These are phyloP conservation scores for Cyclura pinguis DNA, from an alignment of 2,797 vertebrate genomes.

Conservation along the genomic window DNA sequence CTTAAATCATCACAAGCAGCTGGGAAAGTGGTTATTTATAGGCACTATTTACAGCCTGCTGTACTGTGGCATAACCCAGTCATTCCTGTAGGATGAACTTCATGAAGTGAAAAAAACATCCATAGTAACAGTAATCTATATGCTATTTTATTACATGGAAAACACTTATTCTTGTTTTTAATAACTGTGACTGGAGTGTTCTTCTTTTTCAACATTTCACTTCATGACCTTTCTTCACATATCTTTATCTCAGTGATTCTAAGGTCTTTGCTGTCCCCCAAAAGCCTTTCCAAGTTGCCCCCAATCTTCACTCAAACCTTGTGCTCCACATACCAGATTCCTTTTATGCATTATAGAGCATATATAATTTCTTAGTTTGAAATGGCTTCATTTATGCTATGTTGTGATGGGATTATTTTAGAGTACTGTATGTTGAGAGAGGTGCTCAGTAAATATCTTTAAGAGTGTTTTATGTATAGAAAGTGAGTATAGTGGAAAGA, in stretches of 20 bases:
- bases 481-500: slow-evolving; percentile 57
- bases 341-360: background rate
- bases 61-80: too few species aligned
- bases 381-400: background rate
- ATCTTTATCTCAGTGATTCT: background rate
- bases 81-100: too few species aligned
- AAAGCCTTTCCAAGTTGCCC: background rate
- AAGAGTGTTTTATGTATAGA: slow-evolving; percentile 55
- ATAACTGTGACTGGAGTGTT: too few species aligned
- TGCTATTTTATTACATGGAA: too few species aligned
- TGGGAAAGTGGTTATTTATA: too few species aligned
- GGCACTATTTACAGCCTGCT: too few species aligned
- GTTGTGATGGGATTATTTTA: background rate
- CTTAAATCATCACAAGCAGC: too few species aligned
- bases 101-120: too few species aligned
- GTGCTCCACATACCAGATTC: background rate
- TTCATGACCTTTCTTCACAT: background rate
- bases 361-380: background rate
- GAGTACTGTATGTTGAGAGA: background rate
- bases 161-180: too few species aligned
- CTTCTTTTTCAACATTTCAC: background rate
- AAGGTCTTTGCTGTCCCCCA: background rate
- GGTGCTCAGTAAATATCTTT: slow-evolving; percentile 61
- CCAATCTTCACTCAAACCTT: background rate
- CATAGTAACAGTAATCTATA: too few species aligned